Base-by-base conservation (phyloP, 2,113 vertebrate species). In the Microcebus murinus region DNA sequence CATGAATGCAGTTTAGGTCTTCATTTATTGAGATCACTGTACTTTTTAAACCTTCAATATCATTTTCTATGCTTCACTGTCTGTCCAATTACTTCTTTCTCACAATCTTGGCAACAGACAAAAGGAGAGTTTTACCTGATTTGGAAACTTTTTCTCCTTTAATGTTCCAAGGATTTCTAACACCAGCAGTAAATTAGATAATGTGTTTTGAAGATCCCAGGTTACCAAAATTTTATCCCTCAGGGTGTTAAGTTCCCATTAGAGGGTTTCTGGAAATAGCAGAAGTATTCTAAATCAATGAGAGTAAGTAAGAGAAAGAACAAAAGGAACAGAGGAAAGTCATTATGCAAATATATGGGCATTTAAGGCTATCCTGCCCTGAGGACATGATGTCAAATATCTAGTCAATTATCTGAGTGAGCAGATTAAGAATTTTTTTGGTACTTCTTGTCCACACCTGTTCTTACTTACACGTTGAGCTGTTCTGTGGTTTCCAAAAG, bases 191-290 rank as follows among this genome's bases (percentile, higher is more conserved):
- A 86, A 95, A 86, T 82, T 73, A 95, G 59, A 73, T 0, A 81
- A 65, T 27, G 9, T 71, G 23, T 88, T 93, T 95, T 81, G 34
- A 96, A 82, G 55, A 79, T 89, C 50, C 25, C 48, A 31, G 57
- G 36, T 87, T 90, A 92, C 71, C 82, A 68, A 95, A 84, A 74
- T 80, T 90, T 84, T 91, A 85, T 65, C 42, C 23, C 63, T 85
- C 8, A 6, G 50, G 77, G 15, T 59, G 11, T 31, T 76, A 55
- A 92, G 2, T 90, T 94, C 25, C 50, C 50, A 63, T 87, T 63
- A 63, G 8, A 42, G 6, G 14, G 2, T 83, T 92, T 87, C 77
- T 94, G 76, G 77, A 80, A 87, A 90, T 29, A 87, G 68, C n/a
- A 48, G 52, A 88, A 79, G 1, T 94, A 50, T 45, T 73, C 55